Evolutionary conservation across 2,797 vertebrate genomes (phyloP).

Genomic region (Bufotes viridis): DNA sequence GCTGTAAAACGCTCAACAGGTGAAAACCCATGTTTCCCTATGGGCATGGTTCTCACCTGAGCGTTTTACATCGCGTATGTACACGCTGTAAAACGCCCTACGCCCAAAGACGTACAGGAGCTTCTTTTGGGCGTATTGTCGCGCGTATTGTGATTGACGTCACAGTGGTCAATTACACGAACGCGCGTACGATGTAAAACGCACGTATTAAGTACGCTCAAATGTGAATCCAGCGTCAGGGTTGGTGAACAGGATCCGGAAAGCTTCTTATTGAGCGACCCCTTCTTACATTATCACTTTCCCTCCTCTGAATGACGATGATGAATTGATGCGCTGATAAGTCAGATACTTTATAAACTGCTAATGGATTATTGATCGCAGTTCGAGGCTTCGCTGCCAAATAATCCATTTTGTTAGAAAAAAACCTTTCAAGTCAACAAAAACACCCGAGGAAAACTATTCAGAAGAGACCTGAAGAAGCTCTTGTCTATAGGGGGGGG

Average conservation of each 20-base stretch:
- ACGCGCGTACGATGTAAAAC: too few species aligned
- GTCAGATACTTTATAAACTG: conserved; percentile 32
- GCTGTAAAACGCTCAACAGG: too few species aligned
- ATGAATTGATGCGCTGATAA: conserved; percentile 40
- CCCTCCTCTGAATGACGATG: conserved; percentile 21
- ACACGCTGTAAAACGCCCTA: too few species aligned
- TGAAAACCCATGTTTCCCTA: too few species aligned
- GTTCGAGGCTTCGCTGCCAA: conserved; percentile 11
- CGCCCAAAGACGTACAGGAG: too few species aligned
- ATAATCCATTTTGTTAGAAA: conserved; percentile 12
- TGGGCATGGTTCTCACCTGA: too few species aligned
- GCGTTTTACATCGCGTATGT: too few species aligned
- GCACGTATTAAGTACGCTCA: too few species aligned
- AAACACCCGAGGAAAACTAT: not conserved
- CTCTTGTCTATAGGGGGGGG: not conserved
- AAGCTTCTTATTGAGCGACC: not conserved
- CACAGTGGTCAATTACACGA: too few species aligned
- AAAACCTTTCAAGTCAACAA: not conserved
- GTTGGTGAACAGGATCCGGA: not conserved
- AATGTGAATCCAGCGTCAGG: too few species aligned
- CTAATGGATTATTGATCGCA: conserved; percentile 48
- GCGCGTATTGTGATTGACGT: too few species aligned
- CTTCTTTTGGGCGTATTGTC: too few species aligned
- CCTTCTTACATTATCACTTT: conserved; percentile 20
- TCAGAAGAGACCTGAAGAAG: not conserved